Base-by-base conservation (phyloP, 1,140 invertebrate species). In the Drosophila virilis region DNA sequence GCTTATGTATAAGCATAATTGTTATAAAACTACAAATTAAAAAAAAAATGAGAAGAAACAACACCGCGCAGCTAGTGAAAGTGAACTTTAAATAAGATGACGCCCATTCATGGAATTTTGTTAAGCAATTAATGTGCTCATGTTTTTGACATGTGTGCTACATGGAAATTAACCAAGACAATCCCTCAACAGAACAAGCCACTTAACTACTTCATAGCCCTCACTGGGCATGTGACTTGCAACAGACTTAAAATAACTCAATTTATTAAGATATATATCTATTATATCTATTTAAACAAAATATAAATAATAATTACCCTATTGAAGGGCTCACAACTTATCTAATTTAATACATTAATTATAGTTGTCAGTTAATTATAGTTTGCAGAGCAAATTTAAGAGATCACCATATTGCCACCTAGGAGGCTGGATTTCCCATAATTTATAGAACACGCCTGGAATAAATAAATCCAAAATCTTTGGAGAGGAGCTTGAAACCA, bases 81-180 rank as follows among this genome's bases (percentile, higher is more conserved):
- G 74, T 77, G 74, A 77, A 77, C 42, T 73, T 67, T 46, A 61
- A 51, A 52, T 43, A 54, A 71, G 40, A 60, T 71, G 59, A 4
- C 42, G 42, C 15, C 33, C 69, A 51, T 66, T 69, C 35, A 51
- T 55, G 70, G 64, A 59, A 59, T 48, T 59, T 46, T 43, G 62
- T 60, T 67, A 68, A 52, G 33, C 32, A 42, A 43, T 43, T 46
- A 10, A 6, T 33, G 9, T 8, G 40, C 17, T 13, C 46, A 17
- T 37, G 43, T n/a, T 28, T 43, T 15, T 50, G 28, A n/a, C 35
- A 32, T 40, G 38, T 68, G 55, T 43, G 15, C 13, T 46, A n/a
- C 15, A 50, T 50, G 59, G 59, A 35, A 50, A 50, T 33, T 35
- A 57, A 40, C 37, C 40, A 22, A 42, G 66, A 57, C 38, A 59